Percentiles rank a stretch among this genome's conserved stretches.
These are phyloP conservation scores for Incurvaria masculella DNA, from an alignment of 2,888 invertebrate species.

Conservation along the genomic window DNA sequence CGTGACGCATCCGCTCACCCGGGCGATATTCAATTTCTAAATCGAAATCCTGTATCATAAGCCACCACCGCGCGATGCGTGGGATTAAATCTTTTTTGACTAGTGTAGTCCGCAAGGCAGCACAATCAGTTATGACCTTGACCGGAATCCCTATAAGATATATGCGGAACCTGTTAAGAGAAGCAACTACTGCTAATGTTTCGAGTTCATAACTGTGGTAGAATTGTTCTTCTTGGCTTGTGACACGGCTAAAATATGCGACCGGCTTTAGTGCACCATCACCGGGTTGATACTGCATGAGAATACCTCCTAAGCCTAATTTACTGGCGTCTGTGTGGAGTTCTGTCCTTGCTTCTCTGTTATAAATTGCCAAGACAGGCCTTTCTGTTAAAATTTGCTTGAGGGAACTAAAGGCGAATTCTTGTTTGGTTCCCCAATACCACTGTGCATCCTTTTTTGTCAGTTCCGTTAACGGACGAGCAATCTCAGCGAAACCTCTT, in stretches of 20 bases:
- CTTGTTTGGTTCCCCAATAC: not conserved
- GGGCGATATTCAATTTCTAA: conserved; percentile 18
- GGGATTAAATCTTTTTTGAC: conserved; percentile 16
- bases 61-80: conserved; percentile 20
- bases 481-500: conserved; percentile 8
- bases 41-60: conserved; percentile 18
- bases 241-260: too few relatives aligned
- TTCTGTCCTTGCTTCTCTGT: conserved; percentile 6
- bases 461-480: conserved; percentile 7
- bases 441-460: conserved; percentile 3
- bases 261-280: too few relatives aligned
- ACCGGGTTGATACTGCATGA: too few relatives aligned
- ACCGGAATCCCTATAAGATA: conserved; percentile 15
- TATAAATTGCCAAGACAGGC: conserved; percentile 5
- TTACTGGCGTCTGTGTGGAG: conserved; percentile 7
- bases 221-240: too few relatives aligned
- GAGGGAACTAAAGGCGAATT: conserved; percentile 6
- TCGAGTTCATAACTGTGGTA: too few relatives aligned
- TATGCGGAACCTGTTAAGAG: conserved; percentile 15
- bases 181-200: conserved; percentile 9
- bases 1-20: conserved; percentile 17
- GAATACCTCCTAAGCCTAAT: too few relatives aligned
- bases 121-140: conserved; percentile 16
- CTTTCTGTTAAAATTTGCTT: conserved; percentile 1
- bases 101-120: conserved; percentile 16